phyloP scores from a whole-genome alignment of 1,140 invertebrate species.

The Brachionus plicatilis region DNA sequence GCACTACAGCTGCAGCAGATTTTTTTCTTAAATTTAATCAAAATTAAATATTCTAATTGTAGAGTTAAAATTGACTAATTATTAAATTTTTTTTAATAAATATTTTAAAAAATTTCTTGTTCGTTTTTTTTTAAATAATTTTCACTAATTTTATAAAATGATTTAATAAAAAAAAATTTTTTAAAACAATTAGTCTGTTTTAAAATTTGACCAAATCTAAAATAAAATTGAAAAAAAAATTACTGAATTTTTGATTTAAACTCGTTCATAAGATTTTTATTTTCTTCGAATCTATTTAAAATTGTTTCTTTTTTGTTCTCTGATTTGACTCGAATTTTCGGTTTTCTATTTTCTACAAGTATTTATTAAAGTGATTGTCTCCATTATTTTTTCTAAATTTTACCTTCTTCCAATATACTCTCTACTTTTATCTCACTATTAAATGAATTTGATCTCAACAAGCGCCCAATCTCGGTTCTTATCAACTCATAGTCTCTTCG shows the following conservation, averaged over 20 bases:
- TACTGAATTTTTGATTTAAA: slow-evolving; percentile 32
- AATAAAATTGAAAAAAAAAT: background rate
- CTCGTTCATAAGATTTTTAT: slow-evolving; percentile 12
- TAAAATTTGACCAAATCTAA: background rate
- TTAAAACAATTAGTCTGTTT: background rate
- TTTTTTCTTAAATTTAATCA: background rate
- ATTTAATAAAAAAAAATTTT: no score
- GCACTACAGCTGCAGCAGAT: slow-evolving; percentile 31
- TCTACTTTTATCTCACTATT: slow-evolving; percentile 52
- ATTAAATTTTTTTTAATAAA: no score
- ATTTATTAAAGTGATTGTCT: background rate
- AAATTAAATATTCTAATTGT: background rate
- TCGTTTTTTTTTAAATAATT: no score
- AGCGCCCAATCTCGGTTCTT: slow-evolving; percentile 52
- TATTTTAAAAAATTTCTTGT: no score
- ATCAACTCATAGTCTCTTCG: slow-evolving; percentile 51
- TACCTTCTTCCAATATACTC: slow-evolving; percentile 46
- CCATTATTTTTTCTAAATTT: background rate
- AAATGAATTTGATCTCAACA: slow-evolving; percentile 52
- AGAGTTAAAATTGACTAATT: no score
- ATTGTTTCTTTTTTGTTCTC: slow-evolving; percentile 18
- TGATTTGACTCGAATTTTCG: background rate
- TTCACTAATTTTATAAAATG: no score
- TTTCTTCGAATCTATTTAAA: background rate
- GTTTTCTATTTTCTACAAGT: slow-evolving; percentile 1